Base-by-base conservation (phyloP, 2,797 vertebrate species). In the Anguilla marmorata region DNA sequence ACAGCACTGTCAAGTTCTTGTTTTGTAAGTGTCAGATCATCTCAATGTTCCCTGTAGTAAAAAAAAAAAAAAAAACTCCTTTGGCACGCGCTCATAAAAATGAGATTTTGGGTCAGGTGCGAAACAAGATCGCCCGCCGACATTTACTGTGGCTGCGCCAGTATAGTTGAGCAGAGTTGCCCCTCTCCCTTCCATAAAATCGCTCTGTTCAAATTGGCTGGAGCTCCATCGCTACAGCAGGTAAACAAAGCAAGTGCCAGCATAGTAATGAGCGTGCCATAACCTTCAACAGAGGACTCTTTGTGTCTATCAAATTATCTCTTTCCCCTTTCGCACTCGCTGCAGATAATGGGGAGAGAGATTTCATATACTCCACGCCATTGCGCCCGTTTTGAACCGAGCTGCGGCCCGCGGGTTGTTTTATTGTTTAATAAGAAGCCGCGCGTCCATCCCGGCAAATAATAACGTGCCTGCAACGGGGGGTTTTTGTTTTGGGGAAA, bases 141-240 rank as follows among this genome's bases (percentile, higher is more conserved):
- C 86, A 89, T 91, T 89, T 87, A 69, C 86, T 48, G 86, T 84
- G 63, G 60, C 84, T 86, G 50, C 85, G 82, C 79, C 79, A 60
- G 54, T 83, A 86, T 83, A 86, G 69, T 6, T 63, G 72, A 41
- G 82, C 79, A 52, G 63, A 37, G 66, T 45, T 11, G 45, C 56
- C 45, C 5, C 45, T 6, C 21, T 45, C 74, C 30, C 86, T 83
- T n/a, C 45, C 24, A n/a, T 72, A 24, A 58, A 85, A 56, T 37
- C 54, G 24, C 21, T 19, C 83, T 1, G 50, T 85, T 48, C 52
- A 56, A 54, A 33, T 58, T 27, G 45, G 9, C 83, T 58, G 79
- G 21, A 85, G 8, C 83, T 56, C 27, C n/a, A 85, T 85, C 37
- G 58, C 30, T 19, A 50, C n/a, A 1, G 54, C 12, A 85, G 24